Evolutionary conservation across 2,888 invertebrate genomes (phyloP).

Genomic region (Drosophila maculinotata): DNA sequence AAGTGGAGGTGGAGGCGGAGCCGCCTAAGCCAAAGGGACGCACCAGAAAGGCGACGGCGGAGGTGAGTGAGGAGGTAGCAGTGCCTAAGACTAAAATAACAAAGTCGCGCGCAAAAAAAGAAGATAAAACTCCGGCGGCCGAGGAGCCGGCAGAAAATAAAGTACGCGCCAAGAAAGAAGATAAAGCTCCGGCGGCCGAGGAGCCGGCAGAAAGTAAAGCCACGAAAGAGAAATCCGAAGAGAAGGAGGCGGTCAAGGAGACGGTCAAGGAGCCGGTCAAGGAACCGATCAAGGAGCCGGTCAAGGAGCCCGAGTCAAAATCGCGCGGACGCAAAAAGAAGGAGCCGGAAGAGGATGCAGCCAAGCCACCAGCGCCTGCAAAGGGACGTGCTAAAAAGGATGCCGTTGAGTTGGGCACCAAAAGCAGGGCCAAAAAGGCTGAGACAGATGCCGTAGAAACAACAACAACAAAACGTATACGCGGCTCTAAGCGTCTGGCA

Average conservation of each 20-base stretch:
- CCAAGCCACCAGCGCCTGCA: neutral
- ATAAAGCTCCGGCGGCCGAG: neutral
- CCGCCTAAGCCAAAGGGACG: constrained; percentile 42
- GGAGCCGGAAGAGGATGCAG: constrained; percentile 26
- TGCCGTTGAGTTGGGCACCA: neutral
- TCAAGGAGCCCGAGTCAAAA: constrained; percentile 25
- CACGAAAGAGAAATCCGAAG: neutral
- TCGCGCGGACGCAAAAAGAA: constrained; percentile 47
- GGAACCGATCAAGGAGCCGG: no score
- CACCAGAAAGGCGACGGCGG: constrained; percentile 36
- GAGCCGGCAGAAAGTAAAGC: constrained; percentile 1
- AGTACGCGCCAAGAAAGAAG: constrained; percentile 41
- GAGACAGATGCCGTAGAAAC: neutral
- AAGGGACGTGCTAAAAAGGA: constrained; percentile 27
- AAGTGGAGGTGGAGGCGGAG: constrained; percentile 12
- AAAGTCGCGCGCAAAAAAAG: constrained; percentile 43
- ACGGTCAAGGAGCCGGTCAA: no score
- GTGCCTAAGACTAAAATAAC: constrained; percentile 11
- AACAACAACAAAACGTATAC: constrained; percentile 40
- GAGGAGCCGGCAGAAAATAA: constrained; percentile 8
- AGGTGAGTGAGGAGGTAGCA: constrained; percentile 7
- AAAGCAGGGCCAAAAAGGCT: constrained; percentile 26
- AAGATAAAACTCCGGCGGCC: constrained; percentile 19
- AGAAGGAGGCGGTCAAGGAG: neutral
- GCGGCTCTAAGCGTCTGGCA: constrained; percentile 59